A percentile compares a stretch with the other conserved stretches of the same genome.
Conservation (phyloP, 2,797 vertebrate species). For the Cryptoprocta ferox region DNA sequence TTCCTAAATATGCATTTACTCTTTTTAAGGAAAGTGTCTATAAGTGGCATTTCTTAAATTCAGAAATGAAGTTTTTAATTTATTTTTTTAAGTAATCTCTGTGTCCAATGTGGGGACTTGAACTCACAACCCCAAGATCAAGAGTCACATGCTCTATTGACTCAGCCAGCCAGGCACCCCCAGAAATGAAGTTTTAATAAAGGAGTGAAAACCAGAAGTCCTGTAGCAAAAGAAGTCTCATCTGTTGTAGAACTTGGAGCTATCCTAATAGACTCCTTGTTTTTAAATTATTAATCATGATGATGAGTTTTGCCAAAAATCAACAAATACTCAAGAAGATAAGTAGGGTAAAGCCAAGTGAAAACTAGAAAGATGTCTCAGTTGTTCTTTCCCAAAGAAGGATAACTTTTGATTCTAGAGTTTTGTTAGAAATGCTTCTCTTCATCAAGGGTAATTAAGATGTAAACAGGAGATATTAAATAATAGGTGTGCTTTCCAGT, state of each 20-base stretch:
- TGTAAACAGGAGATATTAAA: background rate
- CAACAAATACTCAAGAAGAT: background rate
- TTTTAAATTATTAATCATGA: background rate
- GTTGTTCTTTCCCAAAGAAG: background rate
- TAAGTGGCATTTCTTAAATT: background rate
- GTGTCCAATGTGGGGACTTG: background rate
- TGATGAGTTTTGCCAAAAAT: background rate
- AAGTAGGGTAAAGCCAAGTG: background rate
- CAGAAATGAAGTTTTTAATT: conserved; percentile 35
- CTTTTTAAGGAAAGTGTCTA: background rate
- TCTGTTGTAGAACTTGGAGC: background rate
- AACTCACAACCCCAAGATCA: background rate
- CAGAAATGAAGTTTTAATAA: conserved; percentile 30
- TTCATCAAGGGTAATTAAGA: background rate
- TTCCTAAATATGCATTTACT: background rate
- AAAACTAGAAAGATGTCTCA: background rate
- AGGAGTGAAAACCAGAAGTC: background rate
- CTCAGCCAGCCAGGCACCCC: background rate
- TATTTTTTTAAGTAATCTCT: background rate
- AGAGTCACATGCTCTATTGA: background rate
- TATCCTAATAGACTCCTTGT: background rate
- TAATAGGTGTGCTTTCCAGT: background rate
- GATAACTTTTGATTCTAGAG: background rate
- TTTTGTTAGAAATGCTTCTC: background rate
- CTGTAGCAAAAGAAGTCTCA: background rate